Percentiles rank a stretch among this genome's conserved stretches.
Evolutionary conservation across 2,888 invertebrate species (phyloP).

Genomic region (Pollenia labialis): DNA sequence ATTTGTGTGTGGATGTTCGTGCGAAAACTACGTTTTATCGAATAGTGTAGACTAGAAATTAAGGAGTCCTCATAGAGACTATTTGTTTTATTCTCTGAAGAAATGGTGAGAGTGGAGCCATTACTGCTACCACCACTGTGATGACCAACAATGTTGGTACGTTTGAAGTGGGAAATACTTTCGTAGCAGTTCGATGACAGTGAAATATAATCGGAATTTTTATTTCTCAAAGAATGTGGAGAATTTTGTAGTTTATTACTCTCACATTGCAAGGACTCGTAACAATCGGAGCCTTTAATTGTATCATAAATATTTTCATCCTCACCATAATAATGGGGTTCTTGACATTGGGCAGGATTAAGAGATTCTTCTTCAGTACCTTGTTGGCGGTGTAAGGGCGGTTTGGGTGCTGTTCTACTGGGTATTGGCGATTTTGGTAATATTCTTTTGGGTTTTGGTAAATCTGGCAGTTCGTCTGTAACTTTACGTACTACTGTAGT

Average conservation of each 20-base stretch:
- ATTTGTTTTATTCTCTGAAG: constrained; percentile 84
- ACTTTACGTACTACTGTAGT: constrained; percentile 79
- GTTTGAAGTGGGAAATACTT: constrained; percentile 80
- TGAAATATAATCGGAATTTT: constrained; percentile 78
- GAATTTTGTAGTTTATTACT: constrained; percentile 59
- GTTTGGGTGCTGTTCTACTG: constrained; percentile 76
- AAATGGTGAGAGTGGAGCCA: constrained; percentile 83
- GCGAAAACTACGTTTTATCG: constrained; percentile 58
- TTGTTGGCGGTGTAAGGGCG: constrained; percentile 67
- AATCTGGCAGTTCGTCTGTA: constrained; percentile 79
- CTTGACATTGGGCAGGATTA: constrained; percentile 42
- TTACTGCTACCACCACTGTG: constrained; percentile 79
- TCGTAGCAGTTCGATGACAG: constrained; percentile 83
- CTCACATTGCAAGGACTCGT: constrained; percentile 78
- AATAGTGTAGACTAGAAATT: constrained; percentile 55
- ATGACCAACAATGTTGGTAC: constrained; percentile 58
- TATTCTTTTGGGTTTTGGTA: constrained; percentile 82
- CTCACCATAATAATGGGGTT: constrained; percentile 77
- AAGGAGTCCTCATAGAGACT: constrained; percentile 82
- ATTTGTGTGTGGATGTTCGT: constrained; percentile 38
- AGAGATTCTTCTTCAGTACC: constrained; percentile 43
- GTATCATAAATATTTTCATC: constrained; percentile 88
- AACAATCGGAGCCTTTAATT: constrained; percentile 85
- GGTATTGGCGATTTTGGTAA: constrained; percentile 77
- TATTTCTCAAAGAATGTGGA: constrained; percentile 54